These are phyloP conservation scores for Epinephelus fuscoguttatus DNA, from an alignment of 2,113 vertebrate species.

Conservation along the genomic window DNA sequence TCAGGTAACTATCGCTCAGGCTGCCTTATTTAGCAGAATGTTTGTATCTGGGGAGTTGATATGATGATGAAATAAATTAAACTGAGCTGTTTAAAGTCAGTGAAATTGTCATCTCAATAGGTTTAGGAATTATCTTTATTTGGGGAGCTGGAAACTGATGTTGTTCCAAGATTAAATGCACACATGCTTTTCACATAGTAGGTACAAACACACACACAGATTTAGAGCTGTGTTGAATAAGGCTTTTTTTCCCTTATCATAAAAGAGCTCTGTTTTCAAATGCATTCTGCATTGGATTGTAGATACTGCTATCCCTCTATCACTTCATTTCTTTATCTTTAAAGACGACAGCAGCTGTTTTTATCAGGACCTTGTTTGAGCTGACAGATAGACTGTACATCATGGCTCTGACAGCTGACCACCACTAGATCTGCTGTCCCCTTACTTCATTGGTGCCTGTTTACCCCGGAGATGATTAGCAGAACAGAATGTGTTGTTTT, in stretches of 20 bases:
- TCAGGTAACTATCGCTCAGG: constrained; percentile 71
- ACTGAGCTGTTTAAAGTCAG: neutral
- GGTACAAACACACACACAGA: neutral
- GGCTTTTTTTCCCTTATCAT: constrained; percentile 34
- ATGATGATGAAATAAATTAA: neutral
- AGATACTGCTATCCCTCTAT: constrained; percentile 63
- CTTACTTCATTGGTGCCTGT: constrained; percentile 25
- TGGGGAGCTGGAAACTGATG: neutral
- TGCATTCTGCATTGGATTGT: constrained; percentile 42
- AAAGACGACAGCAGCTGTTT: constrained; percentile 67
- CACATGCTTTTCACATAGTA: neutral
- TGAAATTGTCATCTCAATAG: constrained; percentile 2
- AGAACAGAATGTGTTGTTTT: constrained; percentile 29
- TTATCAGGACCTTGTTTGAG: constrained; percentile 72
- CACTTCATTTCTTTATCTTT: constrained; percentile 57
- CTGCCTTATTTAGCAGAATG: neutral
- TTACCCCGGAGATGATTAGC: constrained; percentile 75
- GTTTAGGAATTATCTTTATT: neutral
- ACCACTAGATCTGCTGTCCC: constrained; percentile 26
- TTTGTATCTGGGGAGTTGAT: neutral
- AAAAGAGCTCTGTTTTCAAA: constrained; percentile 67
- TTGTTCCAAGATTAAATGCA: neutral
- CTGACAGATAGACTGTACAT: constrained; percentile 47
- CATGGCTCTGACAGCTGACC: constrained; percentile 51
- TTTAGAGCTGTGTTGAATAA: neutral